Evolutionary conservation across 35 echinoderm and acorn worm genomes (phyloP), one percentile per base, ranked within the genome.

Genomic region (Ophioderma brevispina): DNA sequence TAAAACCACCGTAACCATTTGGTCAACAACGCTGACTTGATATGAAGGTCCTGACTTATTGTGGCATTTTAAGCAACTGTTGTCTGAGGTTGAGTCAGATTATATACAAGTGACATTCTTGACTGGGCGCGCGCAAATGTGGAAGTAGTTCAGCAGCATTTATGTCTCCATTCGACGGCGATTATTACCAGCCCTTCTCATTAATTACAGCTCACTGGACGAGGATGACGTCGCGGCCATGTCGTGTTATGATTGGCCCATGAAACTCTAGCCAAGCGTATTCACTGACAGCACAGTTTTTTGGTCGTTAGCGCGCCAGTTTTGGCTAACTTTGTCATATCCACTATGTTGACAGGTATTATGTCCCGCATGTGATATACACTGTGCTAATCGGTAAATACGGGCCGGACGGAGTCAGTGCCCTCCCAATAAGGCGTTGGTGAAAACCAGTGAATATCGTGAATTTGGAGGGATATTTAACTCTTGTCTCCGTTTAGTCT

Each of bases 271-370:
- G 59, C 59, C 59, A 2, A 25, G 59, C 59, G 10, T 25, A 25
- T 70, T 70, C 59, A 70, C 59, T 70, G 59, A 70, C 59, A 70
- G n/a, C 59, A 25, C 15, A 30, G n/a, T 70, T 70, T 70, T 70
- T 25, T 18, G 59, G 59, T 70, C 59, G 59, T 70, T 70, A 70
- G 28, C 59, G 59, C 59, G 59, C 59, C 59, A 70, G 17, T 70
- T 70, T 70, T 70, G 59, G 59, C 59, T 70, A 70, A 70, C 59
- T 70, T 70, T 70, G 59, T 70, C 59, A 70, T 70, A 70, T 25
- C 23, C 28, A 25, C 17, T 18, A 70, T 70, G 59, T 25, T 70
- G 59, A 70, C 59, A 70, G 59, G 59, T 70, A 70, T 70, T 30
- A 30, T 70, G 59, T 70, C 59, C 59, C 23, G 59, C 59, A 3